Evolutionary conservation across 2,113 vertebrate genomes (phyloP).

Genomic region (Corydoras sp.): DNA sequence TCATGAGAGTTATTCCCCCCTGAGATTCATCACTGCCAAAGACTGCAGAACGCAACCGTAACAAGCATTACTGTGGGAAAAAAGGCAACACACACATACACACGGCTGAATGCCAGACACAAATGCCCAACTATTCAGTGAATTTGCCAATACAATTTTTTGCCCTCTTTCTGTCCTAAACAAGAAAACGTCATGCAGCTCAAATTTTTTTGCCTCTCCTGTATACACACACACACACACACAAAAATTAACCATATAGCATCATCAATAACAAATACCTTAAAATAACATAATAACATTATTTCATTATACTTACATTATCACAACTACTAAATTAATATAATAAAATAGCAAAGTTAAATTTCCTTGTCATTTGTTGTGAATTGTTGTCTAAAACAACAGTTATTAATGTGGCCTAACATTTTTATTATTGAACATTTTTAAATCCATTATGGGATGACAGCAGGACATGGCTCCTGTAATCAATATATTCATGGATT

Average conservation of each 20-base stretch:
- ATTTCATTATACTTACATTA: too few relatives aligned
- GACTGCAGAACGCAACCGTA: slow-evolving; percentile 35
- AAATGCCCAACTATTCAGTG: slow-evolving; percentile 39
- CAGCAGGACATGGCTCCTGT: too few relatives aligned
- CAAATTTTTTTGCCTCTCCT: neutral
- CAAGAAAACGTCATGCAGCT: slow-evolving; percentile 34
- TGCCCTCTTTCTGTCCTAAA: slow-evolving; percentile 31
- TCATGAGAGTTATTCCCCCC: slow-evolving; percentile 42
- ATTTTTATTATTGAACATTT: too few relatives aligned
- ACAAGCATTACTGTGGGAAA: slow-evolving; percentile 43
- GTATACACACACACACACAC: neutral
- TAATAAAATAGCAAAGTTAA: too few relatives aligned
- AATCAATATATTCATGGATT: too few relatives aligned
- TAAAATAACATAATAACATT: too few relatives aligned
- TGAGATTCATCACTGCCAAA: slow-evolving; percentile 41
- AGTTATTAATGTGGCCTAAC: too few relatives aligned
- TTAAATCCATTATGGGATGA: too few relatives aligned
- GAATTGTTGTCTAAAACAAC: too few relatives aligned
- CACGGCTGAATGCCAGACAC: slow-evolving; percentile 16
- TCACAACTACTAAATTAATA: too few relatives aligned
- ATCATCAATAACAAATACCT: too few relatives aligned
- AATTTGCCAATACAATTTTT: slow-evolving; percentile 32
- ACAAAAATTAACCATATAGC: neutral
- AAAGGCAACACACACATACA: slow-evolving; percentile 30
- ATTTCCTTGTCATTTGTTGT: too few relatives aligned